Conservation (phyloP, 2,113 vertebrate genomes). For the Fukomys damarensis region DNA sequence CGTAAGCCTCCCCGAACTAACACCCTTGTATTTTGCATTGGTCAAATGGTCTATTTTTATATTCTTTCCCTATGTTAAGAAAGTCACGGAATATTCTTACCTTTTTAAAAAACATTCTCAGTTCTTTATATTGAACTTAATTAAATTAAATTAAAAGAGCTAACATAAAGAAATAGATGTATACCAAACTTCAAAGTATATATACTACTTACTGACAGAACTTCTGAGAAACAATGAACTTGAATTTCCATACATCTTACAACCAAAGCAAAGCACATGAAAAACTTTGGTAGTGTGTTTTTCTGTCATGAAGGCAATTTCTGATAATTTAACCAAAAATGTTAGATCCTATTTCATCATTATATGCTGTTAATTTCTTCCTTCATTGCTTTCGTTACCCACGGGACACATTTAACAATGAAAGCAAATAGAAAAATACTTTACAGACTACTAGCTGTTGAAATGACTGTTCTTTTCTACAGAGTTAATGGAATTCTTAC, state of each 20-base stretch:
- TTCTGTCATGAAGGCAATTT: neutral
- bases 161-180: neutral
- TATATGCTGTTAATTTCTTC: neutral
- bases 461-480: neutral
- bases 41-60: neutral
- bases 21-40: neutral
- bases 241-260: neutral
- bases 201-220: neutral
- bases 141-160: neutral
- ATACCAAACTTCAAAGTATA: neutral
- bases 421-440: neutral
- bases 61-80: neutral
- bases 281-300: neutral
- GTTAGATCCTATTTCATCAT: neutral
- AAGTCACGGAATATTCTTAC: neutral
- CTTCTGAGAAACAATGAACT: neutral
- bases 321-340: neutral
- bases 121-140: neutral
- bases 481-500: neutral
- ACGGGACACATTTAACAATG: neutral
- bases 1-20: neutral
- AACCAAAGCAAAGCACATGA: neutral
- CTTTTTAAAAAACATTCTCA: neutral
- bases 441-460: neutral
- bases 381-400: neutral